Evolutionary conservation across 2,797 vertebrate species (phyloP).

Genomic region (Coregonus suidteri): DNA sequence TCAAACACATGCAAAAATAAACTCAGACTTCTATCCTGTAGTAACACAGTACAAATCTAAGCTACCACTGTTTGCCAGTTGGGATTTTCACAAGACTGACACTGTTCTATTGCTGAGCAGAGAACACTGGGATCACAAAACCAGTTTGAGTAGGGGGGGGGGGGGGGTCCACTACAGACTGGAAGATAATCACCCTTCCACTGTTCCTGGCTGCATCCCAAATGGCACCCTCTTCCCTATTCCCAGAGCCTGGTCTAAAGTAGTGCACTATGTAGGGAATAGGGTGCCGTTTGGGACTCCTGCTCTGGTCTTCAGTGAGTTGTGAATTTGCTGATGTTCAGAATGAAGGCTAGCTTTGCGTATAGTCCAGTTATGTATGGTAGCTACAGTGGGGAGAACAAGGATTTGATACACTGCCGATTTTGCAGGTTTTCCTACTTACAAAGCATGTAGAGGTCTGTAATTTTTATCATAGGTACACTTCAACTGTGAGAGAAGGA

Average conservation of each 20-base stretch:
- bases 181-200: neutral
- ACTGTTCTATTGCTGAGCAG: neutral
- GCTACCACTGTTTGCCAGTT: neutral
- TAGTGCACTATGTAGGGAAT: too few relatives aligned
- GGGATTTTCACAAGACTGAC: neutral
- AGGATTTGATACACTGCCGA: too few relatives aligned
- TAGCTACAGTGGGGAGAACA: too few relatives aligned
- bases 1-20: neutral
- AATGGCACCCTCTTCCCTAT: neutral
- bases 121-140: constrained; percentile 4
- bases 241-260: neutral
- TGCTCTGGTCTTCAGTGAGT: neutral
- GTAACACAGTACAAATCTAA: neutral
- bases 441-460: too few relatives aligned
- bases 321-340: constrained; percentile 14
- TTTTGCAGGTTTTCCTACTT: too few relatives aligned
- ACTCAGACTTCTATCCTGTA: neutral
- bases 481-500: too few relatives aligned
- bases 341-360: neutral
- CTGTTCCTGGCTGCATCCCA: neutral
- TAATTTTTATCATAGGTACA: too few relatives aligned
- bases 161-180: neutral
- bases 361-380: neutral
- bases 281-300: neutral
- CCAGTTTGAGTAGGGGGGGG: neutral